Evolutionary conservation across 2,797 vertebrate genomes (phyloP).

Genomic region (Microctenopoma steveboyesi): DNA sequence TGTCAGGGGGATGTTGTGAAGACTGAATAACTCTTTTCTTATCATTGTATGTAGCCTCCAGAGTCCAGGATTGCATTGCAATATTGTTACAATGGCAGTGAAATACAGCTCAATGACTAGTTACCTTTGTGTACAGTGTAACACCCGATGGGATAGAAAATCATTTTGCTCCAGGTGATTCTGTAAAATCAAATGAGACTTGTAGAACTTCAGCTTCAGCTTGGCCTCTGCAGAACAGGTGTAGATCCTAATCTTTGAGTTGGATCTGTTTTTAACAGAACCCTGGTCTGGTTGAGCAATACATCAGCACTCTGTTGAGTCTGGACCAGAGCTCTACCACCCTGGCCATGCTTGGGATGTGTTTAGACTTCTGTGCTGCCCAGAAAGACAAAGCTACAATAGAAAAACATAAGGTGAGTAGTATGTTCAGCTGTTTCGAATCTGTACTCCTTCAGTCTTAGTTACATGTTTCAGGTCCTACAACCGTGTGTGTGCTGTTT

Average conservation of each 20-base stretch:
- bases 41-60: no score
- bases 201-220: no score
- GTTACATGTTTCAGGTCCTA: background rate
- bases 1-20: background rate
- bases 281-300: slow-evolving; percentile 89
- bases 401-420: slow-evolving; percentile 88
- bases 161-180: no score
- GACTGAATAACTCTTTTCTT: background rate
- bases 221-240: no score
- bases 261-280: slow-evolving; percentile 78
- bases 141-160: no score
- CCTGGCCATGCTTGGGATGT: slow-evolving; percentile 88
- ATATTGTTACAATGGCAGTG: no score
- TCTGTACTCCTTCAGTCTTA: background rate
- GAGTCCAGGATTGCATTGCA: no score
- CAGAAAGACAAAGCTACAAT: slow-evolving; percentile 89
- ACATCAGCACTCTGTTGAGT: slow-evolving; percentile 87
- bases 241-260: no score
- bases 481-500: slow-evolving; percentile 15
- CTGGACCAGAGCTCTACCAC: slow-evolving; percentile 89
- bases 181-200: no score
- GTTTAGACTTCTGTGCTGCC: slow-evolving; percentile 89
- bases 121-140: no score
- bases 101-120: no score
- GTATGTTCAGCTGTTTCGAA: background rate